A percentile compares a stretch with the other conserved stretches of the same genome.
Evolutionary conservation across 1,140 invertebrate species (phyloP).

Genomic region (Megalonaias nervosa): DNA sequence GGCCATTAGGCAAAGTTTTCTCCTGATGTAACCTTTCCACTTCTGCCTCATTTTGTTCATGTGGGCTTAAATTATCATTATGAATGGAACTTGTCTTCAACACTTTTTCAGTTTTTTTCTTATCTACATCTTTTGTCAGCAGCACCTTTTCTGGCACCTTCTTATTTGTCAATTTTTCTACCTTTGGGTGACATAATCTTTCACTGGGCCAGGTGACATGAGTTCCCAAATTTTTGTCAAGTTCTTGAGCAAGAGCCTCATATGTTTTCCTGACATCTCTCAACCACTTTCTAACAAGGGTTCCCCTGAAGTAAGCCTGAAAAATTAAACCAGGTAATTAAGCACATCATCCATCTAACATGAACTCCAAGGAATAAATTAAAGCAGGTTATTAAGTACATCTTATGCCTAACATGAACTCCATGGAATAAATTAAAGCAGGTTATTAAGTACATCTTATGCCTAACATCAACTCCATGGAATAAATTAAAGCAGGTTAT

Average conservation of each 20-base stretch:
- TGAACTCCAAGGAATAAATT: too few species aligned
- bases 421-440: too few species aligned
- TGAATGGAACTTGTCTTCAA: background rate
- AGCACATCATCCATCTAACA: too few species aligned
- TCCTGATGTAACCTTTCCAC: background rate
- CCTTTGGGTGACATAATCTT: conserved; percentile 10
- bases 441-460: too few species aligned
- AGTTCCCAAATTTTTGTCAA: background rate
- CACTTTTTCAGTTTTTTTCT: background rate
- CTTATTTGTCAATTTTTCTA: background rate
- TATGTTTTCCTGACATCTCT: conserved; percentile 15
- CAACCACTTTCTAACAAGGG: conserved; percentile 17
- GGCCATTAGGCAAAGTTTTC: background rate
- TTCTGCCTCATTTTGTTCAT: background rate
- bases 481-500: too few species aligned
- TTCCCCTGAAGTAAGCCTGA: conserved; percentile 17
- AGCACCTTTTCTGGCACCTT: too few species aligned
- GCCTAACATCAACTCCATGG: too few species aligned
- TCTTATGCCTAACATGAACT: too few species aligned
- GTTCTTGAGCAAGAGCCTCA: conserved; percentile 1
- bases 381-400: too few species aligned
- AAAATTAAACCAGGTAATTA: background rate
- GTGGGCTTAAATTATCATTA: background rate
- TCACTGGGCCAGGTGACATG: background rate
- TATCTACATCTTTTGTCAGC: background rate